Evolutionary conservation across 1,140 invertebrate species (phyloP).

Genomic region (Matsumurasca onukii): DNA sequence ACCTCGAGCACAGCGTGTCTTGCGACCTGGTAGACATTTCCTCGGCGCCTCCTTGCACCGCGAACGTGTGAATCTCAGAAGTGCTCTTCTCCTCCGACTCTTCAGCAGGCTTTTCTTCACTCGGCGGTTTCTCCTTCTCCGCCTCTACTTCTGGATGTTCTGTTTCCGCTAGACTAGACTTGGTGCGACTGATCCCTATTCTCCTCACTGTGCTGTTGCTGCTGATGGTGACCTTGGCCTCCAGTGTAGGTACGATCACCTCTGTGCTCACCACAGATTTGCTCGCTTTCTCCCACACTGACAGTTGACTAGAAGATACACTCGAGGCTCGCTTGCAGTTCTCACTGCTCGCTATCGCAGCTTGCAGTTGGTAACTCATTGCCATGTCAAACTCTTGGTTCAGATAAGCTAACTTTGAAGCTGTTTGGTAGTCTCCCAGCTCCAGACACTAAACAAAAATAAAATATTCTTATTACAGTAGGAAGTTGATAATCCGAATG

Average conservation of each 20-base stretch:
- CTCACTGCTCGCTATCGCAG: slow-evolving; percentile 15
- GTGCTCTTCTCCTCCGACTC: slow-evolving; percentile 14
- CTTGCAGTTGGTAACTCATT: slow-evolving; percentile 49
- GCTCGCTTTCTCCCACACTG: slow-evolving; percentile 19
- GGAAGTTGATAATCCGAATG: too few species aligned
- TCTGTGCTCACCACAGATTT: slow-evolving; percentile 27
- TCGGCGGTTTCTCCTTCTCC: background rate
- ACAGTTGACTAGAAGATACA: background rate
- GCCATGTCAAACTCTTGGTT: slow-evolving; percentile 49
- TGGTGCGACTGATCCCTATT: slow-evolving; percentile 45
- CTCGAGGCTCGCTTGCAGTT: background rate
- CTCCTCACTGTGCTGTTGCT: slow-evolving; percentile 47
- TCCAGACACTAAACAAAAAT: slow-evolving; percentile 44
- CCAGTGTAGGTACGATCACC: slow-evolving; percentile 41
- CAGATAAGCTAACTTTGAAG: slow-evolving; percentile 42
- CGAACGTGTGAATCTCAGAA: slow-evolving; percentile 50
- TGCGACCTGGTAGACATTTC: slow-evolving; percentile 48
- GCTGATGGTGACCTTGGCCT: slow-evolving; percentile 47
- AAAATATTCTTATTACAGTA: too few species aligned
- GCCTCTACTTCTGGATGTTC: background rate
- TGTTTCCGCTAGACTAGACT: background rate
- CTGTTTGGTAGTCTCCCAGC: slow-evolving; percentile 53
- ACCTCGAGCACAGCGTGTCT: slow-evolving; percentile 19
- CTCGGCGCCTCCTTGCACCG: slow-evolving; percentile 53
- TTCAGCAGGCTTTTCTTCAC: background rate